phyloP scores from a whole-genome alignment of 1,140 invertebrate genomes.

The Diorhabda carinulata region DNA sequence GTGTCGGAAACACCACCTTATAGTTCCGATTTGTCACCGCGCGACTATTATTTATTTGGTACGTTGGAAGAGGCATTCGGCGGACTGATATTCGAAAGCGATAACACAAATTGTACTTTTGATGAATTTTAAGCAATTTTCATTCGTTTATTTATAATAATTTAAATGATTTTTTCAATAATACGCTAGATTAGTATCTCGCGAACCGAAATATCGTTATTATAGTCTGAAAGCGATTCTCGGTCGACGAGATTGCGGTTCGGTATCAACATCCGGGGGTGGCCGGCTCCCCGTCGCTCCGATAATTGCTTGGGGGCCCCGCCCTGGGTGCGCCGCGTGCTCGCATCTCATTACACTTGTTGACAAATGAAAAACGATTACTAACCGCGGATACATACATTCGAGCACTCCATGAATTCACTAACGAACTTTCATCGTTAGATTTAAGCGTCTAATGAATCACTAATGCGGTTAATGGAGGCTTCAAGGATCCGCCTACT shows the following conservation, averaged over 20 bases:
- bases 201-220: too few relatives aligned
- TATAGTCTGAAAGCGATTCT: neutral
- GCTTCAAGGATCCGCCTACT: neutral
- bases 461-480: conserved; percentile 17
- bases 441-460: conserved; percentile 30
- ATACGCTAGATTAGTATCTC: too few relatives aligned
- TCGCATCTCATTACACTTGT: conserved; percentile 48
- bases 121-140: too few relatives aligned
- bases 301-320: conserved; percentile 45
- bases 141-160: too few relatives aligned
- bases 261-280: conserved; percentile 24
- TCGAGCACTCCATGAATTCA: conserved; percentile 27
- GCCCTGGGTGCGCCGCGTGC: conserved; percentile 46
- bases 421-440: conserved; percentile 6
- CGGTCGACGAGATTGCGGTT: conserved; percentile 25
- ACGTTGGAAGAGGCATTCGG: too few relatives aligned
- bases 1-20: too few relatives aligned
- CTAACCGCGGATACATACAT: conserved; percentile 31
- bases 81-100: too few relatives aligned
- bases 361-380: conserved; percentile 47
- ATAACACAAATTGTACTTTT: too few relatives aligned
- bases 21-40: too few relatives aligned
- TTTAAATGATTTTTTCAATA: too few relatives aligned
- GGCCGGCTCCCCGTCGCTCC: conserved; percentile 36
- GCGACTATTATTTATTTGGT: too few relatives aligned